phyloP scores from a whole-genome alignment of 2,113 vertebrate genomes.

The Lepisosteus osseus region DNA sequence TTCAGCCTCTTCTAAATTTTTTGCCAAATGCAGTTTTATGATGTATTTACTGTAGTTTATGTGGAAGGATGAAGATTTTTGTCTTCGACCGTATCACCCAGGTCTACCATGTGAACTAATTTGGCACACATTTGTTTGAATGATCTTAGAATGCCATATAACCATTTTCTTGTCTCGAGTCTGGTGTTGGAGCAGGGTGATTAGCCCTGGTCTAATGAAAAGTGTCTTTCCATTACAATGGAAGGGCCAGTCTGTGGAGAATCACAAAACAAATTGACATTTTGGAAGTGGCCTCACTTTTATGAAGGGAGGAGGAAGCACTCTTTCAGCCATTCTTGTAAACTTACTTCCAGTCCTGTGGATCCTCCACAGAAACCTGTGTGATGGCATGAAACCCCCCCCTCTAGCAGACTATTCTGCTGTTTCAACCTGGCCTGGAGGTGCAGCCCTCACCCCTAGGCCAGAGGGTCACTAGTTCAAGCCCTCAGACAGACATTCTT shows the following conservation, averaged over 20 bases:
- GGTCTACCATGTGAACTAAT: not conserved
- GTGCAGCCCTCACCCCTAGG: not conserved
- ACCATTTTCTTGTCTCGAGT: not conserved
- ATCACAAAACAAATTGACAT: constrained; percentile 63
- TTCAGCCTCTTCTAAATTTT: no score
- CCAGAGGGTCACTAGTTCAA: not conserved
- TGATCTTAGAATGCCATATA: not conserved
- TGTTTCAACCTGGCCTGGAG: not conserved
- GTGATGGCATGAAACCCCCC: constrained; percentile 25
- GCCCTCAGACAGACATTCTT: not conserved
- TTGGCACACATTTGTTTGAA: not conserved
- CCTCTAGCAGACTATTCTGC: not conserved
- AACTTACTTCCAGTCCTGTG: constrained; percentile 61
- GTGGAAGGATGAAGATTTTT: not conserved
- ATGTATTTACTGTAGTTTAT: no score
- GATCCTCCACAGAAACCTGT: constrained; percentile 56
- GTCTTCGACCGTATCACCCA: not conserved
- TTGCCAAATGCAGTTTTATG: no score
- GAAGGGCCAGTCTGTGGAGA: constrained; percentile 54
- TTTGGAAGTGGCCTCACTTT: constrained; percentile 41
- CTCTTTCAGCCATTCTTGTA: constrained; percentile 46
- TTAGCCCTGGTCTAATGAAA: constrained; percentile 8
- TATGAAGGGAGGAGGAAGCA: constrained; percentile 35
- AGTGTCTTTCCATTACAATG: constrained; percentile 50
- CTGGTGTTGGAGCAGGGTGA: not conserved